A percentile compares a stretch with the other conserved stretches of the same genome.
These are phyloP conservation scores for Abscondita cerata DNA, from an alignment of 2,888 invertebrate genomes.

Conservation along the genomic window DNA sequence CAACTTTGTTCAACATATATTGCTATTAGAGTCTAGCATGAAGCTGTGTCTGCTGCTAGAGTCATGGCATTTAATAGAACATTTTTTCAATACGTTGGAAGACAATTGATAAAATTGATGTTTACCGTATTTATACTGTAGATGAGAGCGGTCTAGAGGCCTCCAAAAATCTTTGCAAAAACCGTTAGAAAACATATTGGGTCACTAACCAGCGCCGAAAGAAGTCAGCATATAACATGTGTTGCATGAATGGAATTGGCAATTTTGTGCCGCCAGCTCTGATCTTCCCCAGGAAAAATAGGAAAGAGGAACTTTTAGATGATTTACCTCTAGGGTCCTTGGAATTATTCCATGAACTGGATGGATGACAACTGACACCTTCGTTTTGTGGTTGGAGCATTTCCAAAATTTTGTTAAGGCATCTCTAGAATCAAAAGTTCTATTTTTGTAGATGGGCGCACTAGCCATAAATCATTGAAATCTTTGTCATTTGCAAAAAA, in stretches of 20 bases:
- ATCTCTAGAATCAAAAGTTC: neutral
- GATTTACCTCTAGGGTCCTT: constrained; percentile 47
- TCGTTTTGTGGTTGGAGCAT: constrained; percentile 43
- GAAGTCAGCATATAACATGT: constrained; percentile 48
- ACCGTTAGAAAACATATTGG: constrained; percentile 9
- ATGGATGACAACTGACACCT: constrained; percentile 10
- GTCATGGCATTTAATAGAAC: constrained; percentile 9
- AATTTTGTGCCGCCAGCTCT: constrained; percentile 48
- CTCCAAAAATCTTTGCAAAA: constrained; percentile 8
- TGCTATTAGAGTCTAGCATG: constrained; percentile 14
- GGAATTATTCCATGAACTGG: constrained; percentile 12
- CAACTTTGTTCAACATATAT: constrained; percentile 3
- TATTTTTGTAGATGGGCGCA: constrained; percentile 11
- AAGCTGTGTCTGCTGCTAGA: constrained; percentile 10
- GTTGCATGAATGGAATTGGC: constrained; percentile 43
- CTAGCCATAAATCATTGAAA: constrained; percentile 9
- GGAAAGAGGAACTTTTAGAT: constrained; percentile 42
- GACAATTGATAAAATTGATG: constrained; percentile 23
- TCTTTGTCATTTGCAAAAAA: constrained; percentile 46
- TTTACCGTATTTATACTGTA: constrained; percentile 44
- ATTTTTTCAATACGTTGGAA: constrained; percentile 30
- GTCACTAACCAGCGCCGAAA: constrained; percentile 4
- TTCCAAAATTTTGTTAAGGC: constrained; percentile 3
- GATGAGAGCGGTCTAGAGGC: constrained; percentile 52
- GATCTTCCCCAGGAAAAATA: constrained; percentile 49